A percentile compares a stretch with the other conserved stretches of the same genome.
Evolutionary conservation across 2,113 vertebrate genomes (phyloP).

Genomic region (Tretioscincus oriximinensis): DNA sequence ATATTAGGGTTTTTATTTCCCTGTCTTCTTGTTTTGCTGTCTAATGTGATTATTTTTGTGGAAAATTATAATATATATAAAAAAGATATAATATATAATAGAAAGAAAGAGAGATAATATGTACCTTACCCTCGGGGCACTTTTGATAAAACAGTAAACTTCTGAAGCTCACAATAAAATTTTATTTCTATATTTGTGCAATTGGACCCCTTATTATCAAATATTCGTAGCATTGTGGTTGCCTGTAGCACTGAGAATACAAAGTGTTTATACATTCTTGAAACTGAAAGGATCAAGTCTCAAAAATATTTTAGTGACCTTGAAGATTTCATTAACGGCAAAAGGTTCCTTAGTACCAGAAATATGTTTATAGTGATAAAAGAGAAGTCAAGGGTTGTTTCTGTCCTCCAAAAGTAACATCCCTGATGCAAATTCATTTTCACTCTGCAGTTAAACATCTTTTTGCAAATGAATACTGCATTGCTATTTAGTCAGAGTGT

Average conservation of each 20-base stretch:
- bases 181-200: neutral
- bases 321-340: constrained; percentile 7
- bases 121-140: too few species aligned
- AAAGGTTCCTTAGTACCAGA: constrained; percentile 28
- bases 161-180: neutral
- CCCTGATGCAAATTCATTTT: constrained; percentile 41
- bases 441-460: constrained; percentile 41
- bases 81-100: too few species aligned
- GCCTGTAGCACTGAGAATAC: neutral
- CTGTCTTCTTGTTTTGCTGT: too few species aligned
- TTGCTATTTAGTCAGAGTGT: constrained; percentile 48
- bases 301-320: neutral
- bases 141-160: neutral
- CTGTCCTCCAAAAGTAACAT: constrained; percentile 16
- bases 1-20: too few species aligned
- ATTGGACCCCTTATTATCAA: neutral
- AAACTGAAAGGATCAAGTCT: neutral
- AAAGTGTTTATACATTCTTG: neutral
- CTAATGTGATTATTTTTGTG: too few species aligned
- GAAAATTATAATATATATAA: too few species aligned
- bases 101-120: too few species aligned
- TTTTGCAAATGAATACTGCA: constrained; percentile 50
- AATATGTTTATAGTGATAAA: constrained; percentile 45
- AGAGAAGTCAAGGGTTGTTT: constrained; percentile 37
- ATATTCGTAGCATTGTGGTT: neutral